Percentiles rank a stretch among this genome's conserved stretches.
phyloP scores from a whole-genome alignment of 2,888 invertebrate genomes.

The Drosophila koepferae region DNA sequence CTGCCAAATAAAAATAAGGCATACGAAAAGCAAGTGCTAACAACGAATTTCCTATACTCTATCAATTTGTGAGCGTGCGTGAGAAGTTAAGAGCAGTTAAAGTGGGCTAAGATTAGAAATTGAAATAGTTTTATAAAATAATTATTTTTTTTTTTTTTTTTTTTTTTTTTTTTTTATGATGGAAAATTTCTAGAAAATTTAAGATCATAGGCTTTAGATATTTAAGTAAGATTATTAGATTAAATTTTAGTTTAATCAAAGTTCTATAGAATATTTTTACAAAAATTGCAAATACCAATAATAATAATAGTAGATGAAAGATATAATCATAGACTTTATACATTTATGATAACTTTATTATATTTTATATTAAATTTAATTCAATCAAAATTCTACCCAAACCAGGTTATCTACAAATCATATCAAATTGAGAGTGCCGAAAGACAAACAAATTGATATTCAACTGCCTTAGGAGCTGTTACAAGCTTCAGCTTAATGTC shows the following conservation, averaged over 20 bases:
- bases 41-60: conserved; percentile 24
- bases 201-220: too few relatives aligned
- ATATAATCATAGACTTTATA: background rate
- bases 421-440: background rate
- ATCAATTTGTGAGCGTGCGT: background rate
- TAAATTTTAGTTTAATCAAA: too few relatives aligned
- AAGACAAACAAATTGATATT: background rate
- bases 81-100: background rate
- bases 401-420: background rate
- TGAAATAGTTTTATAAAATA: background rate
- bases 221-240: too few relatives aligned
- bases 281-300: background rate
- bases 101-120: too few relatives aligned
- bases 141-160: too few relatives aligned
- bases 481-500: conserved; percentile 33
- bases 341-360: background rate
- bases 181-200: too few relatives aligned
- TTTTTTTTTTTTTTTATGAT: too few relatives aligned
- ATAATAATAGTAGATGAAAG: background rate
- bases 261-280: too few relatives aligned
- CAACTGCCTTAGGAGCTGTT: conserved; percentile 5
- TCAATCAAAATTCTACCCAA: background rate
- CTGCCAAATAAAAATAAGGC: conserved; percentile 71
- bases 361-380: background rate
- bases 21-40: background rate